These are phyloP conservation scores for Drosophila austrosaltans DNA, from an alignment of 2,888 invertebrate species.

Conservation along the genomic window DNA sequence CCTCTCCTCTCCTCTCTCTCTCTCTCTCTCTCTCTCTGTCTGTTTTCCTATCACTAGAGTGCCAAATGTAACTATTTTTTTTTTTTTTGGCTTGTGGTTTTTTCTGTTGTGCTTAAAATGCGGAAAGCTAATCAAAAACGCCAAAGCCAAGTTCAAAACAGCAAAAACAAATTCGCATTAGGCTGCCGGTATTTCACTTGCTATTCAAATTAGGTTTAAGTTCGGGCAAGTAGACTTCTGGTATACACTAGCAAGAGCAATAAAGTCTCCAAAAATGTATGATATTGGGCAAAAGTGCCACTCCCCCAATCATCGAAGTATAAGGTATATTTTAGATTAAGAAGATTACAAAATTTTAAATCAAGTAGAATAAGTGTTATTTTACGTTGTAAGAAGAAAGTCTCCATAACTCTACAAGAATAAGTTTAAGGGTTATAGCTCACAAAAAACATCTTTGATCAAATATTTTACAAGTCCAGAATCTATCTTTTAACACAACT, in stretches of 20 bases:
- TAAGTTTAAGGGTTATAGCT: no score
- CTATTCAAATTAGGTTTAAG: slow-evolving; percentile 33
- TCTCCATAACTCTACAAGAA: no score
- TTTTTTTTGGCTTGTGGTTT: slow-evolving; percentile 32
- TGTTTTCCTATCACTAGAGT: neutral
- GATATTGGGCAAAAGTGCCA: no score
- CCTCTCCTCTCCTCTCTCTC: neutral
- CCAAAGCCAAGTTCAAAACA: slow-evolving; percentile 82
- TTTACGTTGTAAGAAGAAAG: no score
- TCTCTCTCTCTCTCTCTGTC: neutral
- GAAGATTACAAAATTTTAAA: no score
- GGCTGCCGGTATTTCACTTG: slow-evolving; percentile 72
- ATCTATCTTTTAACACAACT: no score
- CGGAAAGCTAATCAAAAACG: slow-evolving; percentile 82
- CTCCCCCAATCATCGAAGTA: no score
- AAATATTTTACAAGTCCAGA: no score
- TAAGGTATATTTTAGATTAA: no score
- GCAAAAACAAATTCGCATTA: slow-evolving; percentile 79
- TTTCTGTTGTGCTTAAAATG: slow-evolving; percentile 67
- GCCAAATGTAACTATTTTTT: slow-evolving; percentile 14
- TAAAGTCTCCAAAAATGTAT: neutral
- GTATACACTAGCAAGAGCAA: neutral
- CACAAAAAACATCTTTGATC: no score
- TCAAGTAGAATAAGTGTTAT: no score
- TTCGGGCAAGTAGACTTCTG: neutral